These are phyloP conservation scores for Formica aserva DNA, from an alignment of 2,888 invertebrate genomes.

Conservation along the genomic window DNA sequence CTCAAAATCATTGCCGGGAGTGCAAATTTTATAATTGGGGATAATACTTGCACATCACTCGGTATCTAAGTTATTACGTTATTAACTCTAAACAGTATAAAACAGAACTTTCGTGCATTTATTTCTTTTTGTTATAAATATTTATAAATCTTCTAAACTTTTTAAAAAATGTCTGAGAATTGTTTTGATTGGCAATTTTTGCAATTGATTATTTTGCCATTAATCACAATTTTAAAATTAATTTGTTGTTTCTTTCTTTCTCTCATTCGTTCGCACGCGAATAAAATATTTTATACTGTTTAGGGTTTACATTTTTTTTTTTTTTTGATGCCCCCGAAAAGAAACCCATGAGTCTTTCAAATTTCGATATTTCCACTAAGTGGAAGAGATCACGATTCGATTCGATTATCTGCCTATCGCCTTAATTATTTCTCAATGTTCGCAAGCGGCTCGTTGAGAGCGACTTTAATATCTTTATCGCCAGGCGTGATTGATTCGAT, in stretches of 20 bases:
- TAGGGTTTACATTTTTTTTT: slow-evolving; percentile 4
- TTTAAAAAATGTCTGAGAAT: neutral
- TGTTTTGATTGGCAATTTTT: neutral
- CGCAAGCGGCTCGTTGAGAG: slow-evolving; percentile 24
- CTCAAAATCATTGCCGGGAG: slow-evolving; percentile 23
- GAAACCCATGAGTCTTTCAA: slow-evolving; percentile 73
- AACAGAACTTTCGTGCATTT: neutral
- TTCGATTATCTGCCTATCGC: slow-evolving; percentile 45
- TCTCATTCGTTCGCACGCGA: neutral
- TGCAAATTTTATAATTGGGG: slow-evolving; percentile 32
- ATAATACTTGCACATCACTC: slow-evolving; percentile 37
- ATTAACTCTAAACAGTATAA: slow-evolving; percentile 38
- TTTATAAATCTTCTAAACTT: neutral
- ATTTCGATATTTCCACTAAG: slow-evolving; percentile 62
- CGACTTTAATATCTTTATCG: slow-evolving; percentile 14
- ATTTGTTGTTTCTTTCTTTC: neutral
- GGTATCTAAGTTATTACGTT: slow-evolving; percentile 40
- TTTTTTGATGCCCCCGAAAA: slow-evolving; percentile 53
- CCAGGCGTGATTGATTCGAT: slow-evolving; percentile 70
- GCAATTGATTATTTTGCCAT: neutral
- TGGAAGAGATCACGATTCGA: slow-evolving; percentile 49
- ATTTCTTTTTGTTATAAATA: neutral
- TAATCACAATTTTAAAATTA: neutral
- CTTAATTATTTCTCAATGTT: slow-evolving; percentile 16
- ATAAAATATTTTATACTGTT: slow-evolving; percentile 29